Evolutionary conservation across 92 coral and sea anemone species (phyloP).

Genomic region (Phenganax subtilis): DNA sequence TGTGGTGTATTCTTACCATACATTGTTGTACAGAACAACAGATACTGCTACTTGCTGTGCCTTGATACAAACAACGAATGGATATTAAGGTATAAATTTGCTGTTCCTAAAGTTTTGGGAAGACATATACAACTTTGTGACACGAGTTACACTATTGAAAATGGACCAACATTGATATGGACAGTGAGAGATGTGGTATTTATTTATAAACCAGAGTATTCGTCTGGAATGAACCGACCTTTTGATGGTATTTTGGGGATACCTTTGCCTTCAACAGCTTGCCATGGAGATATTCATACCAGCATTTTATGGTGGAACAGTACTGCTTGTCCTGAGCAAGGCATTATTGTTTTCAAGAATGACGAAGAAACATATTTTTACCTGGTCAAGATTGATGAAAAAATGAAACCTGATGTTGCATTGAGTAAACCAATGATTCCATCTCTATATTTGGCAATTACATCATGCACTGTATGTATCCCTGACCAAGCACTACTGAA

Average conservation of each 20-base stretch:
- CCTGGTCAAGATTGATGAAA: slow-evolving; percentile 4
- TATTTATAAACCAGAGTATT: slow-evolving; percentile 29
- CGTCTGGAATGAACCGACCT: background rate
- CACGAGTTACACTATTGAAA: slow-evolving; percentile 18
- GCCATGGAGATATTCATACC: background rate
- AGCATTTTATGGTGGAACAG: slow-evolving; percentile 29
- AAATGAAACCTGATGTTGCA: background rate
- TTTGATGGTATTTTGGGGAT: slow-evolving; percentile 17
- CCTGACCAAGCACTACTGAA: background rate
- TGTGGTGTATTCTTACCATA: slow-evolving; percentile 33
- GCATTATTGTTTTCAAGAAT: slow-evolving; percentile 16
- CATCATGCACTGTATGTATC: background rate
- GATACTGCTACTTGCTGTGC: slow-evolving; percentile 23
- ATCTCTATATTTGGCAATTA: slow-evolving; percentile 18
- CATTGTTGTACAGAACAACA: slow-evolving; percentile 14
- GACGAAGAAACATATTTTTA: background rate
- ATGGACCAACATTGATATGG: slow-evolving; percentile 33
- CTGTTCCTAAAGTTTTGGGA: slow-evolving; percentile 17
- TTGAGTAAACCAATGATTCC: slow-evolving; percentile 16
- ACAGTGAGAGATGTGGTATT: slow-evolving; percentile 13
- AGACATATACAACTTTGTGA: slow-evolving; percentile 13
- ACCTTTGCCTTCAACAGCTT: background rate
- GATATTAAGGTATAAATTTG: slow-evolving; percentile 15
- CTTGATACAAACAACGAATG: slow-evolving; percentile 23
- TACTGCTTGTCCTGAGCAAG: slow-evolving; percentile 8